A percentile compares a stretch with the other conserved stretches of the same genome.
phyloP scores from a whole-genome alignment of 2,113 vertebrate species.

The Dasyurus viverrinus region DNA sequence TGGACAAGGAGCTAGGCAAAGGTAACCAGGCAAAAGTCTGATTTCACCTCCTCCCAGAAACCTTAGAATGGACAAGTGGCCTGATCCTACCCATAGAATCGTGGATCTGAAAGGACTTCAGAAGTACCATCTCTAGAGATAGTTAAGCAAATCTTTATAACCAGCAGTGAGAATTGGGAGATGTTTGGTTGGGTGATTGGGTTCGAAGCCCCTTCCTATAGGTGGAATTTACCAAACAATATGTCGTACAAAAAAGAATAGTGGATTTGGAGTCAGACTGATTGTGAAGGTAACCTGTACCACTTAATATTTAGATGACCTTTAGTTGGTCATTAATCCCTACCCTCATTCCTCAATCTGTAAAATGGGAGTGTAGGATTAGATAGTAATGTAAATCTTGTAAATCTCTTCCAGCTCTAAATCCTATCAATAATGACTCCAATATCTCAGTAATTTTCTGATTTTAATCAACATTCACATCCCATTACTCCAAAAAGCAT shows the following conservation, averaged over 20 bases:
- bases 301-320: no score
- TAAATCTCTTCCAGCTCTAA: no score
- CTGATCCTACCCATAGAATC: background rate
- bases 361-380: no score
- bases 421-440: no score
- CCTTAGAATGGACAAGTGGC: no score
- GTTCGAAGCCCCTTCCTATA: background rate
- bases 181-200: background rate
- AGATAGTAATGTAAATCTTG: no score
- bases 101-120: background rate
- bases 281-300: background rate
- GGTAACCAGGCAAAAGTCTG: background rate
- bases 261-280: background rate
- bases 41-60: slow-evolving; percentile 11
- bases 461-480: background rate
- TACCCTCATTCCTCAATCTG: no score
- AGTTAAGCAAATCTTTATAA: slow-evolving; percentile 52
- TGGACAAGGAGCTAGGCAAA: background rate
- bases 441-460: no score
- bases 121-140: background rate
- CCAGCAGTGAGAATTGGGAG: background rate
- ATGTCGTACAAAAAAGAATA: background rate
- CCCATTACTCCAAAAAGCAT: background rate
- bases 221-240: background rate
- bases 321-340: no score